Evolutionary conservation across 1,140 invertebrate genomes (phyloP).

Genomic region (Drosophila insularis): DNA sequence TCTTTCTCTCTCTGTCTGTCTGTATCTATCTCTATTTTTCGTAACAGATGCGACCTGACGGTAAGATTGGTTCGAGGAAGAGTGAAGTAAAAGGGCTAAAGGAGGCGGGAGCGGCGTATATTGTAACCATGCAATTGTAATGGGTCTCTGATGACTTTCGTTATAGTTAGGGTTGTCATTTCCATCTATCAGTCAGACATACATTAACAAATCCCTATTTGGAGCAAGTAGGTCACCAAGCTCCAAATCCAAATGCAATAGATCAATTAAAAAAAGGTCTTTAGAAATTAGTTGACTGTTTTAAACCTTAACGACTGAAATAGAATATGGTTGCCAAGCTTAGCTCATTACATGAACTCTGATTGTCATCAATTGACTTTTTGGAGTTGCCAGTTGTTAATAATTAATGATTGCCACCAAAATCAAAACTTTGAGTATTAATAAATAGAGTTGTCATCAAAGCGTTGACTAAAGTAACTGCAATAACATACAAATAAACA

Average conservation of each 20-base stretch:
- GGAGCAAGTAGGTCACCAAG: not conserved
- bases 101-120: not conserved
- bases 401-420: too few relatives aligned
- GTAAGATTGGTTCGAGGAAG: not conserved
- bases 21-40: not conserved
- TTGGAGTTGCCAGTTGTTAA: too few relatives aligned
- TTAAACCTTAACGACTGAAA: too few relatives aligned
- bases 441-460: too few relatives aligned
- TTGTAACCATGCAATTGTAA: slow-evolving; percentile 10
- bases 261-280: too few relatives aligned
- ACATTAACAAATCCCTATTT: not conserved
- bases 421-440: too few relatives aligned
- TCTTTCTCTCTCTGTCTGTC: not conserved
- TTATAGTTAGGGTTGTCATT: slow-evolving; percentile 4
- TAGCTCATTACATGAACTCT: too few relatives aligned
- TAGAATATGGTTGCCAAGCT: too few relatives aligned
- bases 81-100: not conserved
- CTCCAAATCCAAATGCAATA: too few relatives aligned
- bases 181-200: not conserved
- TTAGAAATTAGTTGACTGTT: too few relatives aligned
- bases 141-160: slow-evolving; percentile 6
- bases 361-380: too few relatives aligned
- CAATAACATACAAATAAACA: not conserved
- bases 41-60: slow-evolving; percentile 16
- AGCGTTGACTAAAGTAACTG: not conserved